These are phyloP conservation scores for Chrysemys picta DNA, from an alignment of 2,113 vertebrate species.

Conservation along the genomic window DNA sequence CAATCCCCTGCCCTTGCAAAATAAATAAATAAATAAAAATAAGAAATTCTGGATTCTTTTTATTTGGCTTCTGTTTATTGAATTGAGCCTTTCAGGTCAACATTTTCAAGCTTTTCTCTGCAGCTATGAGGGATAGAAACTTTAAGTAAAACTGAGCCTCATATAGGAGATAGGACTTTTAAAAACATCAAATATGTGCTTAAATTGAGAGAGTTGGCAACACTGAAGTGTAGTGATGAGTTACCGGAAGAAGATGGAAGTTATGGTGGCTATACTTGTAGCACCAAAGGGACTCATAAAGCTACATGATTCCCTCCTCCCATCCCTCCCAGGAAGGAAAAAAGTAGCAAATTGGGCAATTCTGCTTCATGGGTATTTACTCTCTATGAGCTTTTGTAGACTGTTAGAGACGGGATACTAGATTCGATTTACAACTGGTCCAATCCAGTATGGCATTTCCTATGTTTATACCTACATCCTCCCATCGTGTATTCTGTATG, in stretches of 20 bases:
- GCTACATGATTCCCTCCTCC: neutral
- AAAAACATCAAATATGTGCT: neutral
- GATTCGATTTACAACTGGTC: neutral
- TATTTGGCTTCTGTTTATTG: neutral
- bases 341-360: neutral
- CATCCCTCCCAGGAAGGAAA: neutral
- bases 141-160: neutral
- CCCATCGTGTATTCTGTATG: neutral
- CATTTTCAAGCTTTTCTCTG: neutral
- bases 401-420: neutral
- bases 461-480: neutral
- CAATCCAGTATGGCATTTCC: neutral
- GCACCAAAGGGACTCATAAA: neutral
- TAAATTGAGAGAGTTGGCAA: neutral
- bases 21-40: neutral
- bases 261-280: neutral
- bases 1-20: neutral
- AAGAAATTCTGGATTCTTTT: neutral
- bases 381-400: neutral
- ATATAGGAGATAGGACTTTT: neutral
- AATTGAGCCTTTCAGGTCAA: neutral
- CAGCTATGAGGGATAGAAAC: neutral
- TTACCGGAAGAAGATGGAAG: neutral
- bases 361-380: neutral
- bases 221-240: neutral